Evolutionary conservation across 2,113 vertebrate species (phyloP), one percentile per base, ranked within the genome.

Genomic region (Notothenia rossii): DNA sequence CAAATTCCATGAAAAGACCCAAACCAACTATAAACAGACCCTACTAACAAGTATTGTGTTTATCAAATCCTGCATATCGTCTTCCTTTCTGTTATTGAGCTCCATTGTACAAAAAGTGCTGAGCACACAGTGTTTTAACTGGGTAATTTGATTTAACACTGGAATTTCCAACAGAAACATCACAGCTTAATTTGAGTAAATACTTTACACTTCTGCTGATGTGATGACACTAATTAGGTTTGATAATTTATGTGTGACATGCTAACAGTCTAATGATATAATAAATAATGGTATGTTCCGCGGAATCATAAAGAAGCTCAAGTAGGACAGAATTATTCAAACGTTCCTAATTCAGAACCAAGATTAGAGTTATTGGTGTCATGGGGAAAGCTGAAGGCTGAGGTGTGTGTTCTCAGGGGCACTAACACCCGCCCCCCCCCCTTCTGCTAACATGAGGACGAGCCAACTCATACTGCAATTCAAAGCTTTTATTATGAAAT

Each of bases 221-320:
- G 85, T 78, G 77, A 82, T 86, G 85, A 86, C 82, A 88, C 78
- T 75, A 84, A 88, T 85, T 84, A 76, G 20, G 74, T 72, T 71
- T 70, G 65, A 84, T 74, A 69, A 49, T 78, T 64, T 73, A 72
- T 82, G 63, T 69, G 79, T 77, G 77, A 49, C 46, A 70, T 68
- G 69, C 48, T 29, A 50, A 45, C 33, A 68, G 79, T 77, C 40
- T 64, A 43, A 77, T 74, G 56, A 61, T 75, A 80, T 76, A 60
- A 72, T 70, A 69, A 48, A 51, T 40, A 69, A 51, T 0, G 58
- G 53, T 72, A 70, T 75, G 45, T 58, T 25, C 51, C n/a, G 45
- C 66, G 58, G 48, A 64, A 51, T 68, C 65, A 12, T 36, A 50
- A 33, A 55, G 7, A 45, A 72, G 40, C 45, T 76, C 58, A 55